Conservation (phyloP, 2,888 invertebrate species). For the Meliscaeva auricollis region DNA sequence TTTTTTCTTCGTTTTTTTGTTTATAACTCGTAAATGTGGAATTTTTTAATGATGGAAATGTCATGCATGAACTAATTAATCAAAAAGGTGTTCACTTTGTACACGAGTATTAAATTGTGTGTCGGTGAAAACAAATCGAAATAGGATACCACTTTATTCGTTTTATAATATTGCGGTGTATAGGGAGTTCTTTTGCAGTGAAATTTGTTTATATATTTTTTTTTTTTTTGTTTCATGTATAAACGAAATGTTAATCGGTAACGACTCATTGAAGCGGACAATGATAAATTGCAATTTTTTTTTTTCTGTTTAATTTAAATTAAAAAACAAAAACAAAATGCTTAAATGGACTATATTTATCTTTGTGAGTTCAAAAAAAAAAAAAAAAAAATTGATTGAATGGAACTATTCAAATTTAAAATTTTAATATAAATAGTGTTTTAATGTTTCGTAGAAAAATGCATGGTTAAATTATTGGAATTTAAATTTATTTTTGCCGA, state of each 20-base stretch:
- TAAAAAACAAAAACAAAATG: constrained; percentile 10
- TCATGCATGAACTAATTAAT: constrained; percentile 70
- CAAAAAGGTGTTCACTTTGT: constrained; percentile 52
- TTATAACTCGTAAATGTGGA: not conserved
- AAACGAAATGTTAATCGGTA: constrained; percentile 37
- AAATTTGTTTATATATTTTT: not conserved
- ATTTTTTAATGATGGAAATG: constrained; percentile 62
- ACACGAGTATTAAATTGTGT: constrained; percentile 39
- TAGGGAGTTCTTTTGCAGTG: not conserved
- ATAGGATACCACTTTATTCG: constrained; percentile 7
- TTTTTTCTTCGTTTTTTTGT: not conserved
- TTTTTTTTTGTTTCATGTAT: constrained; percentile 5
- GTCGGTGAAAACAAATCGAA: constrained; percentile 28
- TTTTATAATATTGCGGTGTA: not conserved
- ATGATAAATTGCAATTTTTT: constrained; percentile 30
- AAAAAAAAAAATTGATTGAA: not conserved
- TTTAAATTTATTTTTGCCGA: too few relatives aligned
- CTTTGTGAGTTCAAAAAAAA: not conserved
- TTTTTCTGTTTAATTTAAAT: constrained; percentile 21
- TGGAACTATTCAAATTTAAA: too few relatives aligned
- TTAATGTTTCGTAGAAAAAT: too few relatives aligned
- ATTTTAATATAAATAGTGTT: too few relatives aligned
- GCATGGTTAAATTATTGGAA: too few relatives aligned
- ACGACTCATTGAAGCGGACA: constrained; percentile 50
- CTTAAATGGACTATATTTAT: not conserved